Base-by-base conservation (phyloP, 2,113 vertebrate species). In the Myotis yumanensis region DNA sequence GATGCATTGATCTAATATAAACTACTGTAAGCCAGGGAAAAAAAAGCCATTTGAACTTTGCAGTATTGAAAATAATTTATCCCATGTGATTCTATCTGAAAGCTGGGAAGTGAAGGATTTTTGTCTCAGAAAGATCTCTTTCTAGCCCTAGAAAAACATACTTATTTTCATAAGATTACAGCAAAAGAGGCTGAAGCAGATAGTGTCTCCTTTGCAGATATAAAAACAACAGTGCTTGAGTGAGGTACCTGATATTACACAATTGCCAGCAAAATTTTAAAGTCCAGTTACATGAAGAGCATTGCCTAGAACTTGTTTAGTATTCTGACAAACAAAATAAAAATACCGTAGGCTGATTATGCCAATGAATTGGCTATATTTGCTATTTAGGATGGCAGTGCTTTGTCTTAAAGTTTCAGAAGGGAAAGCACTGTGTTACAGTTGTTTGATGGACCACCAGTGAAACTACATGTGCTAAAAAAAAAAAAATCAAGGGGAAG, bases 371-470 rank as follows among this genome's bases (percentile, higher is more conserved):
- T 88, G 17, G 20, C 51, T 79, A 64, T 73, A 64, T 87, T 86
- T 76, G 11, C 48, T 77, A 40, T 83, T 95, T 88, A 30, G 75
- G 15, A 62, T 52, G 43, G 51, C 14, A 80, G 35, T 14, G 35
- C 52, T 92, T 95, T 92, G 57, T 86, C 76, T 96, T 96, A 62
- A 73, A 17, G 5, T 69, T 93, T 91, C 48, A 90, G 80, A 93
- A 79, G 82, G 93, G 85, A 57, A 72, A 90, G 52, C n/a, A 51
- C 73, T 91, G 9, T 96, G 35, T 96, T 84, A 84, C 12, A 80
- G 52, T 81, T 7, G 1, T 83, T 90, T 40, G 16, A 15, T 96
- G 76, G 59, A 81, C 81, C 87, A 82, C 69, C 66, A 76, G 64
- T 93, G 80, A 93, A 90, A 96, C 59, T 79, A 85, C 48, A 83